Base-by-base conservation (phyloP, 1,140 invertebrate species). In the Hylyphantes graminicola region DNA sequence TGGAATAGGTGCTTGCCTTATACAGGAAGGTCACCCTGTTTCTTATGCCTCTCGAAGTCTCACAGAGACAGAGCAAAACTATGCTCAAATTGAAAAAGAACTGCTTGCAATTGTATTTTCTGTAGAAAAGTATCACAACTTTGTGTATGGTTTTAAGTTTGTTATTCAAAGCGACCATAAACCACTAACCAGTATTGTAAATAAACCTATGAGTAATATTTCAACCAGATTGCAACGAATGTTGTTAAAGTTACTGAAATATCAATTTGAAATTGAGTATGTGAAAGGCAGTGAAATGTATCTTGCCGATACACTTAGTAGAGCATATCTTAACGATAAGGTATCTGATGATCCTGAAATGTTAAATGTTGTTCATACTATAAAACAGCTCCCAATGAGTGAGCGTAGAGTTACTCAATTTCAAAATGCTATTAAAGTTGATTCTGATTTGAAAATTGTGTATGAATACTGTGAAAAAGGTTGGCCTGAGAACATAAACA, bases 81-180 rank as follows among this genome's bases (percentile, higher is more conserved):
- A 91, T 83, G 89, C 88, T 13, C 89, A 91, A 86, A 89, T 91
- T 4, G 90, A 92, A 78, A 89, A 89, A 81, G 90, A 92, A 86
- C 87, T 90, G 7, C 86, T n/a, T 91, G 90, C 91, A 7, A 90
- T 91, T 64, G 87, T 92, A 6, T 92, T 90, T 85, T 88, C 88
- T 8, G 87, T 89, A 7, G 88, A 90, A 76, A 79, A 87, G 55
- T 91, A 90, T 87, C 89, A 89, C 80, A 88, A 90, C 73, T 91
- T 89, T 86, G 70, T 91, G 11, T 89, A 88, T 86, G 89, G 88
- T 3, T 73, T 87, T 10, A 61, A 76, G 51, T 88, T 90, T 70
- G 85, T 51, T 63, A 65, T 90, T n/a, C 61, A 87, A 57, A 89
- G 87, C n/a, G 89, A 90, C 73, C 87, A 90, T 87, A 85, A 88